phyloP scores from a whole-genome alignment of 2,797 vertebrate genomes.

The Esox lucius region DNA sequence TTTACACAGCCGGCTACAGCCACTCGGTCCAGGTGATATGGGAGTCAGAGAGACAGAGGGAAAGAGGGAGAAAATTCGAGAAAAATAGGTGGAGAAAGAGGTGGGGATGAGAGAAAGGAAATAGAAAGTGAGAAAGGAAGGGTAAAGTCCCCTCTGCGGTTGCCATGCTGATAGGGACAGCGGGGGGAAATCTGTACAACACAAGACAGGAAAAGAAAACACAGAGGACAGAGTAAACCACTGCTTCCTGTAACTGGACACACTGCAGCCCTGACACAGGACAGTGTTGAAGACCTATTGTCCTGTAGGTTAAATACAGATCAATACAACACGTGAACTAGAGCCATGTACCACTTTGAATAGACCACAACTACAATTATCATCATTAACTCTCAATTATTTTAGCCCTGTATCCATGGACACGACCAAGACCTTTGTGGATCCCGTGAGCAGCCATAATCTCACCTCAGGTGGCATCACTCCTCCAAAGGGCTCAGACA shows the following conservation, averaged over 20 bases:
- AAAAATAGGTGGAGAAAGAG: neutral
- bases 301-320: slow-evolving; percentile 38
- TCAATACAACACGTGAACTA: slow-evolving; percentile 47
- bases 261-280: neutral
- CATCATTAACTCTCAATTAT: too few relatives aligned
- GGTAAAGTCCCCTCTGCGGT: too few relatives aligned
- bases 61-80: neutral
- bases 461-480: too few relatives aligned
- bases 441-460: too few relatives aligned
- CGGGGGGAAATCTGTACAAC: too few relatives aligned
- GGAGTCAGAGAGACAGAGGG: neutral
- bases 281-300: neutral
- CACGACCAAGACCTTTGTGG: too few relatives aligned
- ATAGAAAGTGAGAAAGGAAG: too few relatives aligned
- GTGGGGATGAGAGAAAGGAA: neutral
- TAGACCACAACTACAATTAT: slow-evolving; percentile 51
- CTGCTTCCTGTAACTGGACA: neutral
- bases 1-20: neutral
- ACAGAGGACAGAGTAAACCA: neutral
- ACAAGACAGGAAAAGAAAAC: neutral
- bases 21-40: neutral
- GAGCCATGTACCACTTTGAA: slow-evolving; percentile 38
- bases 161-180: too few relatives aligned
- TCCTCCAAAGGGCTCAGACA: too few relatives aligned
- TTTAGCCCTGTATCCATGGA: too few relatives aligned